phyloP scores from a whole-genome alignment of 1,140 invertebrate species.

The Aphelinus certus region DNA sequence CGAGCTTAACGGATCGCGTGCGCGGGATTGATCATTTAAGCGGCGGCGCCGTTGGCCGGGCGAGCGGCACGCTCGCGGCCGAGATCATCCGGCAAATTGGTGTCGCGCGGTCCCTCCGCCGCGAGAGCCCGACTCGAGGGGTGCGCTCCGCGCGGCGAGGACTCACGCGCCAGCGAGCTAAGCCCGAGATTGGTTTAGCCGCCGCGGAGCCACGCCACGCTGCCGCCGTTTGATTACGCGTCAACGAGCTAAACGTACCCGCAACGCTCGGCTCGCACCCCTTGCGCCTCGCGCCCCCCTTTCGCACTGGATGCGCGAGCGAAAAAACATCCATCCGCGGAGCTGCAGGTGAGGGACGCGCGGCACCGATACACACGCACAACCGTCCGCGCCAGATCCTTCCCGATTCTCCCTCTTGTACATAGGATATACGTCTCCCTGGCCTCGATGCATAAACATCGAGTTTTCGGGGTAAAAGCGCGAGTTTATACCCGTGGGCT shows the following conservation, averaged over 20 bases:
- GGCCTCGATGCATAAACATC: slow-evolving; percentile 44
- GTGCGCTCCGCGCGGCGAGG: slow-evolving; percentile 40
- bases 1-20: slow-evolving; percentile 44
- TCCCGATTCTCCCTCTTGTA: slow-evolving; percentile 28
- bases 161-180: slow-evolving; percentile 58
- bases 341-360: slow-evolving; percentile 53
- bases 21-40: slow-evolving; percentile 58
- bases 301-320: slow-evolving; percentile 7
- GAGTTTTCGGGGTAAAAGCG: slow-evolving; percentile 43
- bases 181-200: slow-evolving; percentile 66
- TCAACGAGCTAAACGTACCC: slow-evolving; percentile 56
- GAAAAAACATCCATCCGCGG: slow-evolving; percentile 29
- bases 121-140: slow-evolving; percentile 32
- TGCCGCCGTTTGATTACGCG: slow-evolving; percentile 57
- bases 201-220: slow-evolving; percentile 59
- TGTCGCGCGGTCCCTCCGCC: slow-evolving; percentile 14
- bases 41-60: not conserved
- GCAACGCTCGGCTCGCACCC: slow-evolving; percentile 34
- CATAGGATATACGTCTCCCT: not conserved
- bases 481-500: too few species aligned
- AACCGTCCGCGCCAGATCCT: slow-evolving; percentile 31
- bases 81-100: slow-evolving; percentile 61
- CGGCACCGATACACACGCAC: not conserved
- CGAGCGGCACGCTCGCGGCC: slow-evolving; percentile 36
- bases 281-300: slow-evolving; percentile 4